A percentile compares a stretch with the other conserved stretches of the same genome.
phyloP scores from a whole-genome alignment of 2,888 invertebrate genomes.

The Epinotia demarniana region DNA sequence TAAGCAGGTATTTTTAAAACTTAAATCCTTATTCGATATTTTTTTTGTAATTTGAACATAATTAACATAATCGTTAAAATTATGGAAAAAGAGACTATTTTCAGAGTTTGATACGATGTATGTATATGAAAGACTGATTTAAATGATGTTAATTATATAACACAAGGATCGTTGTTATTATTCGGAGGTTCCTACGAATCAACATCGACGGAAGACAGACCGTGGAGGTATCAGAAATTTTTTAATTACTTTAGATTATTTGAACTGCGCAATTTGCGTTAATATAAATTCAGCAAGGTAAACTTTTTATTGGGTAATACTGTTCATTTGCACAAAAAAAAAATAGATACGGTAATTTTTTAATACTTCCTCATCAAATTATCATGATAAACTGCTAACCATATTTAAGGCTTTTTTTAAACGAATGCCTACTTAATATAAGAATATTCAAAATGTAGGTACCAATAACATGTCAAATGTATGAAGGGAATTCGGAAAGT shows the following conservation, averaged over 20 bases:
- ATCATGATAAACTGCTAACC: not conserved
- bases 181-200: not conserved
- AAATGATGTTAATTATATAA: conserved; percentile 27
- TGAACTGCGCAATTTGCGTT: not conserved
- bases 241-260: not conserved
- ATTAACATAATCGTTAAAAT: not conserved
- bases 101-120: conserved; percentile 24
- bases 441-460: too few relatives aligned
- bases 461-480: not conserved
- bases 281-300: too few relatives aligned
- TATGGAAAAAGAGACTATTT: conserved; percentile 27
- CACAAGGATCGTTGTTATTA: conserved; percentile 1
- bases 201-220: conserved; percentile 6
- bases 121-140: conserved; percentile 38
- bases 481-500: not conserved
- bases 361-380: not conserved
- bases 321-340: not conserved
- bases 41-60: not conserved
- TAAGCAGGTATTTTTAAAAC: not conserved
- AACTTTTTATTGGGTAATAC: not conserved
- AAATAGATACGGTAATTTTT: not conserved
- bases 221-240: not conserved
- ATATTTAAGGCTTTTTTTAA: not conserved
- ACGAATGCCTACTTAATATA: too few relatives aligned
- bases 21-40: not conserved